Conservation (phyloP, 2,888 invertebrate species). For the Luperina nickerlii region DNA sequence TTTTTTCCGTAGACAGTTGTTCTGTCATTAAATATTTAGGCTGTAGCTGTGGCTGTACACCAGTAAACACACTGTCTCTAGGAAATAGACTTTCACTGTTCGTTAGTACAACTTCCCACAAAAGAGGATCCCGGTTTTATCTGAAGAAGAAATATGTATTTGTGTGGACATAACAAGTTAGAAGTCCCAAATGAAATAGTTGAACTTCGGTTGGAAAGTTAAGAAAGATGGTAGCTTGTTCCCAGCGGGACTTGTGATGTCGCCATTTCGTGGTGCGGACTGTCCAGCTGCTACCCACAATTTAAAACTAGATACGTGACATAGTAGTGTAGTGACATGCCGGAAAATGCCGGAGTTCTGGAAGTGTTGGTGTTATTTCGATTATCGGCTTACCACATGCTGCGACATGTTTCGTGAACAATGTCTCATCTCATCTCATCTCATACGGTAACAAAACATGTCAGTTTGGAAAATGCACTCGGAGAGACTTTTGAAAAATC, state of each 20-base stretch:
- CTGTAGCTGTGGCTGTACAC: background rate
- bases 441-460: background rate
- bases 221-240: constrained; percentile 27
- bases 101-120: background rate
- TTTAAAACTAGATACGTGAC: background rate
- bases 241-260: constrained; percentile 5
- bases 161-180: background rate
- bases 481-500: too few relatives aligned
- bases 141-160: constrained; percentile 1
- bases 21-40: background rate
- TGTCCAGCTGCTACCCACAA: constrained; percentile 7
- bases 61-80: background rate
- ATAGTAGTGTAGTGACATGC: constrained; percentile 7
- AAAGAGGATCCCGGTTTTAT: background rate
- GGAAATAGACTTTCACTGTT: background rate
- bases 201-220: constrained; percentile 10
- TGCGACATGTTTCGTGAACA: background rate
- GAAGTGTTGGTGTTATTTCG: background rate
- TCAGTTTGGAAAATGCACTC: too few relatives aligned
- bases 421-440: background rate
- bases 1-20: background rate
- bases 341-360: background rate
- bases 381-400: background rate
- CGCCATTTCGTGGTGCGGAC: background rate
- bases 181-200: constrained; percentile 14